These are phyloP conservation scores for Chrysolina americana DNA, from an alignment of 2,888 invertebrate genomes.

Conservation along the genomic window DNA sequence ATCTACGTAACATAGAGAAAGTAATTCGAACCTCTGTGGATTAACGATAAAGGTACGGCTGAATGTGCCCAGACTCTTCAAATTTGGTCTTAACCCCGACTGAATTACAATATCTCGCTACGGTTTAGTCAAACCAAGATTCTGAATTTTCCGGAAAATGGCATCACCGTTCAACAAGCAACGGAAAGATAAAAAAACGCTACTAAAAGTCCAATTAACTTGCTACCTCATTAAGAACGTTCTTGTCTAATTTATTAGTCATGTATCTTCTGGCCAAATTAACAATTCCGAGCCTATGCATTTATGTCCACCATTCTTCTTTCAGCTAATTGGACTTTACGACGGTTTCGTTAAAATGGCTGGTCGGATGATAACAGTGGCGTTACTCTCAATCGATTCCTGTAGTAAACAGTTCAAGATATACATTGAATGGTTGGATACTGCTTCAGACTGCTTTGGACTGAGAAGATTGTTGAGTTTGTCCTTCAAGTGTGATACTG, in stretches of 20 bases:
- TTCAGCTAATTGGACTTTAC: slow-evolving; percentile 25
- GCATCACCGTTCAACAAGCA: neutral
- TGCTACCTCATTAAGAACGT: slow-evolving; percentile 8
- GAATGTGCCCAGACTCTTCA: too few species aligned
- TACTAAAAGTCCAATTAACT: slow-evolving; percentile 17
- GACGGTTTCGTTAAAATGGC: neutral
- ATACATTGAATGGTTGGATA: too few species aligned
- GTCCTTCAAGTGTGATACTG: too few species aligned
- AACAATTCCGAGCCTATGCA: slow-evolving; percentile 28
- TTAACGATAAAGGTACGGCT: too few species aligned
- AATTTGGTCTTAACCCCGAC: too few species aligned
- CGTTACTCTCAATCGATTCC: neutral
- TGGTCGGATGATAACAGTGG: neutral
- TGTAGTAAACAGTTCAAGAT: neutral
- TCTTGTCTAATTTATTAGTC: slow-evolving; percentile 6
- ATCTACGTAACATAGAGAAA: too few species aligned
- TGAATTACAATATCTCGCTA: too few species aligned
- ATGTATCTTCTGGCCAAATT: slow-evolving; percentile 20
- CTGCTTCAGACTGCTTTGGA: too few species aligned
- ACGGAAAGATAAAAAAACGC: neutral
- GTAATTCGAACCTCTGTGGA: too few species aligned
- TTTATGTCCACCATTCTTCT: slow-evolving; percentile 19
- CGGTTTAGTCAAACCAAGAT: neutral
- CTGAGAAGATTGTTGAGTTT: too few species aligned
- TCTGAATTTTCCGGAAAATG: neutral